Percentiles rank a stretch among this genome's conserved stretches.
phyloP scores from a whole-genome alignment of 2,113 vertebrate genomes.

The Scophthalmus maximus region DNA sequence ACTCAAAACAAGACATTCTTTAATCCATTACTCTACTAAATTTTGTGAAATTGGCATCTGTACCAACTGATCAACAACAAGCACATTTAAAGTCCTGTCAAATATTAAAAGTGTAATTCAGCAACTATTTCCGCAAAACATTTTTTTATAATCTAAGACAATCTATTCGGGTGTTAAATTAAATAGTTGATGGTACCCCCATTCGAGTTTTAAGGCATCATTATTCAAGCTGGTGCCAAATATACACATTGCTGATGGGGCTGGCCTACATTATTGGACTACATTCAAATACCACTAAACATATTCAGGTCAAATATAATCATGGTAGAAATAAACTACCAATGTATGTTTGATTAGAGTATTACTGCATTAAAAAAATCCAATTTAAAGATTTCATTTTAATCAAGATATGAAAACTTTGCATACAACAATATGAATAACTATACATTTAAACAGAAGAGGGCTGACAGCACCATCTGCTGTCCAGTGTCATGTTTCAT shows the following conservation, averaged over 20 bases:
- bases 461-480: slow-evolving; percentile 20
- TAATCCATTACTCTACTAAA: no score
- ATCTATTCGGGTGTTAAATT: no score
- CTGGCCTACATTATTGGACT: slow-evolving; percentile 22
- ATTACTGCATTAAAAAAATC: slow-evolving; percentile 41
- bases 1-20: no score
- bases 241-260: slow-evolving; percentile 48
- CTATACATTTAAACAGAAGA: slow-evolving; percentile 1
- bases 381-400: slow-evolving; percentile 30
- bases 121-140: no score
- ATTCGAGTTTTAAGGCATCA: slow-evolving; percentile 63
- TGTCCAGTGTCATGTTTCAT: slow-evolving; percentile 19
- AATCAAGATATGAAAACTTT: slow-evolving; percentile 28
- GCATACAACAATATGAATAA: slow-evolving; percentile 18
- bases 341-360: no score
- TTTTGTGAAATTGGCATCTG: no score
- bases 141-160: no score
- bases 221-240: slow-evolving; percentile 63
- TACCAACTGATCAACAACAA: no score
- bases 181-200: background rate
- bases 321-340: background rate
- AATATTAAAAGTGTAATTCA: no score
- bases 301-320: slow-evolving; percentile 25
- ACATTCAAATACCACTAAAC: slow-evolving; percentile 59
- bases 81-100: no score